These are phyloP conservation scores for rat (Rattus norvegicus) DNA, from an alignment of 2,113 vertebrate species.

Conservation along the genomic window GRCr8 NC_086026.1:52886001-52886500, in stretches of 20 bases:
- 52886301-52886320: too few relatives aligned
- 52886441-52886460: too few relatives aligned
- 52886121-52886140: background rate
- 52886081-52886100: background rate
- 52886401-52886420: too few relatives aligned
- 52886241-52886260: background rate
- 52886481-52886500: too few relatives aligned
- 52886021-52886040: background rate
- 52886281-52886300: background rate
- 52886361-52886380: too few relatives aligned
- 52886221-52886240: background rate
- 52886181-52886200: background rate
- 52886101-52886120: background rate
- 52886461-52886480: too few relatives aligned
- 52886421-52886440: too few relatives aligned
- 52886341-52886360: too few relatives aligned
- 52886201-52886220: background rate
- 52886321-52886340: too few relatives aligned
- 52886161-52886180: background rate
- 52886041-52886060: background rate
- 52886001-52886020: too few relatives aligned
- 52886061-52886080: background rate
- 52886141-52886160: background rate
- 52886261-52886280: background rate
- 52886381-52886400: too few relatives aligned